Evolutionary conservation across 2,797 vertebrate species (phyloP).

Genomic region (Poecilia gillii): DNA sequence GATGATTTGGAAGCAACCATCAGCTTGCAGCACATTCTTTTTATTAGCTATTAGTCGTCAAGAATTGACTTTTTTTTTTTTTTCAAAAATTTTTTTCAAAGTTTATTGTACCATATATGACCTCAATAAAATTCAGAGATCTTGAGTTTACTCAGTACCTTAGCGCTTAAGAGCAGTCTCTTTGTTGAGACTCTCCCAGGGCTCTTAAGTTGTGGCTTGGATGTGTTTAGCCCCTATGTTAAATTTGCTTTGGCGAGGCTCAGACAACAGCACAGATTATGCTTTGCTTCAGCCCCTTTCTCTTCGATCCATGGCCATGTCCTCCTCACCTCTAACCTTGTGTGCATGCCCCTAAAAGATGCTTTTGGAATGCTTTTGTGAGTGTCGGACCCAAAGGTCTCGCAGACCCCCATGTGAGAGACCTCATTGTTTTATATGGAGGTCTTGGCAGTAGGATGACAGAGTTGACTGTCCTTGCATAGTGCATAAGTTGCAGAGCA

Average conservation of each 20-base stretch:
- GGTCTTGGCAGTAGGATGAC: conserved; percentile 46
- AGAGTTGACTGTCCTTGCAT: conserved; percentile 51
- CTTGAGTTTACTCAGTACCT: conserved; percentile 7
- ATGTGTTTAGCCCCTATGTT: conserved; percentile 63
- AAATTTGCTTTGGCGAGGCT: conserved; percentile 56
- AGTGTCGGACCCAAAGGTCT: conserved; percentile 44
- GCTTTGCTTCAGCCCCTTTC: conserved; percentile 45
- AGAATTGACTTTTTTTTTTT: background rate
- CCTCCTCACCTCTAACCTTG: conserved; percentile 61
- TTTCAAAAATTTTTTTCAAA: background rate
- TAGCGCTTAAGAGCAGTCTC: conserved; percentile 26
- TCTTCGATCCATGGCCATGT: conserved; percentile 50
- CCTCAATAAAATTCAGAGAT: conserved; percentile 16
- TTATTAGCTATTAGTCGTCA: background rate
- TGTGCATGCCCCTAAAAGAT: conserved; percentile 54
- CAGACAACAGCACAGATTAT: conserved; percentile 68
- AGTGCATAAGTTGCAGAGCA: conserved; percentile 35
- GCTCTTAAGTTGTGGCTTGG: conserved; percentile 45
- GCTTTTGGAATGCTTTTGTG: conserved; percentile 64
- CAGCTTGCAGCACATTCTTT: background rate
- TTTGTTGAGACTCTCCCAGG: conserved; percentile 44
- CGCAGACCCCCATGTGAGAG: conserved; percentile 39
- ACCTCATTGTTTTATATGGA: conserved; percentile 58
- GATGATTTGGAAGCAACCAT: conserved; percentile 11
- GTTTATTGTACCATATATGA: conserved; percentile 6